Base-by-base conservation (phyloP, 2,113 vertebrate species). In the Chionis minor region DNA sequence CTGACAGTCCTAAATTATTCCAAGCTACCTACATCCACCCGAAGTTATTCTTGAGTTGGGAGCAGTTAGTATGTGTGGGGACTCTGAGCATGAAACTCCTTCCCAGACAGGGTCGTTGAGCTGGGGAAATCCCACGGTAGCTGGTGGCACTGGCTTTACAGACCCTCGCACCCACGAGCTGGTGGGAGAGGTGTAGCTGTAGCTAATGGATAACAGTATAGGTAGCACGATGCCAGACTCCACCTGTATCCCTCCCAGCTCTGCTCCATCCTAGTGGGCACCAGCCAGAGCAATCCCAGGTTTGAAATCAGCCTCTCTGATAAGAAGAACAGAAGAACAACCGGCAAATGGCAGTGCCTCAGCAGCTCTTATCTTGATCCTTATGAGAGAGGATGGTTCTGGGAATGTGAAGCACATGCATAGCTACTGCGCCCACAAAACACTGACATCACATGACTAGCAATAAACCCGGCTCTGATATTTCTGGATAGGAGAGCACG, bases 401-500 rank as follows among this genome's bases (percentile, higher is more conserved):
- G 90, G 91, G 74, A 90, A 95, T 61, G 26, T 11, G 79, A 45
- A 90, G 92, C 82, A 87, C 72, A 66, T 63, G 26, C 52, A 72
- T n/a, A 96, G 81, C 65, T 82, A 91, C 92, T 51, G 94, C 35
- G 27, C 91, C 87, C 95, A 96, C 82, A 94, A 61, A 90, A 56
- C 55, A 33, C 94, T 96, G 94, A 71, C 75, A 91, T 90, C 95
- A 97, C 81, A 86, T 95, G 93, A 35, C 55, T 69, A 40, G 93
- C 86, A 90, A 86, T 89, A 86, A 95, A 86, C 22, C 22, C 59
- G 0, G 30, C 73, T 86, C 92, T 98, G 84, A 1, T 90, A 73
- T 92, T 96, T 86, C 92, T 93, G 89, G 52, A 40, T 6, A 90
- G 70, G 38, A 94, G 69, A 94, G n/a, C 56, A 88, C 30, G 75